These are phyloP conservation scores for Apocheima hispidaria DNA, from an alignment of 2,888 invertebrate species.

Conservation along the genomic window DNA sequence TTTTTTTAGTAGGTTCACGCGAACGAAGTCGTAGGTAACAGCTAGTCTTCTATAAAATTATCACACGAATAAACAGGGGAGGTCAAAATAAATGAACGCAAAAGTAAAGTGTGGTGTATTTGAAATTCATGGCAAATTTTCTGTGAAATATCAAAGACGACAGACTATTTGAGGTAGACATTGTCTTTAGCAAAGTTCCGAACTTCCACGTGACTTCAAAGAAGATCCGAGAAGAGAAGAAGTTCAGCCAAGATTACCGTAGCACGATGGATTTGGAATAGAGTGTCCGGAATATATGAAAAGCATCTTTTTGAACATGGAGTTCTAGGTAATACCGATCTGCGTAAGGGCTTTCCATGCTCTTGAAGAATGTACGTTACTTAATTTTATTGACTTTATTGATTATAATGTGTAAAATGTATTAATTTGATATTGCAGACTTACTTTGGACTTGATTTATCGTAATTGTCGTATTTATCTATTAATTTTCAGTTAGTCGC, in stretches of 20 bases:
- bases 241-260: constrained; percentile 30
- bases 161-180: constrained; percentile 13
- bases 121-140: constrained; percentile 12
- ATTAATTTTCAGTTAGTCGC: too few relatives aligned
- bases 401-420: too few relatives aligned
- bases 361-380: too few relatives aligned
- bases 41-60: too few relatives aligned
- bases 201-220: constrained; percentile 39
- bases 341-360: not conserved
- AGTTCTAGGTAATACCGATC: not conserved
- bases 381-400: not conserved
- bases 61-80: not conserved
- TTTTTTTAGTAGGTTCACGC: too few relatives aligned
- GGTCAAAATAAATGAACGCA: not conserved
- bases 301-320: constrained; percentile 14
- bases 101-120: not conserved
- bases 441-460: too few relatives aligned
- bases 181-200: constrained; percentile 30
- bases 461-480: too few relatives aligned
- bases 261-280: constrained; percentile 29
- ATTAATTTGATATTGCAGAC: too few relatives aligned
- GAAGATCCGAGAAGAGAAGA: too few relatives aligned
- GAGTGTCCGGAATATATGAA: constrained; percentile 22
- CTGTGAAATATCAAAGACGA: constrained; percentile 8
- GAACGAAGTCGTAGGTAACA: too few relatives aligned